Base-by-base conservation (phyloP, 2,113 vertebrate genomes). In the Xiphophorus couchianus region DNA sequence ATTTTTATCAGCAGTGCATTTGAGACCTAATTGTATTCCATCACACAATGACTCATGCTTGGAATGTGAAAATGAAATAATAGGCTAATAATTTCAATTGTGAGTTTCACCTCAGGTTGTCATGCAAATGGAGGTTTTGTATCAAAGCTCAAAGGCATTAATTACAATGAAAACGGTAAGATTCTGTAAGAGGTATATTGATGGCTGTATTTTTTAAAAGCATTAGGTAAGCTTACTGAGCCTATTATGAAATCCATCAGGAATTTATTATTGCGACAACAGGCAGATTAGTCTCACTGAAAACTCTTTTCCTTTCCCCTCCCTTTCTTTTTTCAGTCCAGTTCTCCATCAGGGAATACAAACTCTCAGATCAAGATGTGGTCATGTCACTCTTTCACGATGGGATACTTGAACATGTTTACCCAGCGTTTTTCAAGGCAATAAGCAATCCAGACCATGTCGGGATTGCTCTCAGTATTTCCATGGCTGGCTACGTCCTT, bases 341-440 rank as follows among this genome's bases (percentile, higher is more conserved):
- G 30, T 88, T 88, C 81, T 81, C 87, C 74, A 90, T 94, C 83
- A 79, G 93, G 73, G 86, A 87, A 28, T 94, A 91, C 33, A 74
- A 37, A 27, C 73, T 90, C 15, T 82, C 90, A 8, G 94, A 94
- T 62, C 68, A 85, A 35, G 69, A 65, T 0, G 86, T 64, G 22
- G 87, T 93, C 61, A 39, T 74, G 51, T 80, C 90, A 1, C 83
- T 95, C 3, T 91, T 92, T 65, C 86, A 73, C 27, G 77, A 88
- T 19, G 91, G 93, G 29, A 80, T 90, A 10, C 73, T 90, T 1
- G 94, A 94, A 37, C 91, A 94, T 0, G 83, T 94, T 1, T 93
- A 93, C 78, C 93, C 93, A 4, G 91, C 94, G 3, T 95, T 94
- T 69, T 92, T 93, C 84, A 90, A 77, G 75, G 83, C 93, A 81